phyloP scores from a whole-genome alignment of 1,140 invertebrate genomes.

The Heliconius hermathena region DNA sequence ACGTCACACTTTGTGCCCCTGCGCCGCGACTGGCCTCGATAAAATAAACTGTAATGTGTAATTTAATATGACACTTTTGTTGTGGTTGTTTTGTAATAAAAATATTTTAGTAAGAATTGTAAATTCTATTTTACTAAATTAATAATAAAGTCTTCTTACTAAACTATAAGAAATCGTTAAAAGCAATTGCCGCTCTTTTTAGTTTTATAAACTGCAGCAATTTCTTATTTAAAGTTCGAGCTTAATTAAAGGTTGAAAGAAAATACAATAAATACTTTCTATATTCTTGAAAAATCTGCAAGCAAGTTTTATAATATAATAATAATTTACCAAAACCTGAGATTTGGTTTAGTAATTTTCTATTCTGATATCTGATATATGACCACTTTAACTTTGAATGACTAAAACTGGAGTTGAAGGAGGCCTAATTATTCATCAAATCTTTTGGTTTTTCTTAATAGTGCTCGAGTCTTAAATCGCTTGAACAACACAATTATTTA shows the following conservation, averaged over 20 bases:
- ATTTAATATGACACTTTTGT: too few species aligned
- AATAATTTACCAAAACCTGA: background rate
- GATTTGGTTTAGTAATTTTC: background rate
- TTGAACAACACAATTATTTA: background rate
- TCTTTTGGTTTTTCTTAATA: too few species aligned
- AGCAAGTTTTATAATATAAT: constrained; percentile 12
- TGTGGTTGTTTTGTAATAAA: too few species aligned
- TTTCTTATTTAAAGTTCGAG: constrained; percentile 6
- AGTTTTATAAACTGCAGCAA: background rate
- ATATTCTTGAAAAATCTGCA: constrained; percentile 3
- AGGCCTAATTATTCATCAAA: too few species aligned
- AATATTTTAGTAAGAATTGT: background rate
- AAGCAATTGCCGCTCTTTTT: background rate
- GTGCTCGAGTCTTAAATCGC: too few species aligned
- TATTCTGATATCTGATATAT: too few species aligned
- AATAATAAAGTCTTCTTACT: background rate
- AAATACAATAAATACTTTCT: background rate
- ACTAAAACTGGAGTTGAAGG: too few species aligned
- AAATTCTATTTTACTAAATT: background rate
- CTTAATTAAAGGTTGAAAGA: constrained; percentile 5
- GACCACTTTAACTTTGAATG: too few species aligned
- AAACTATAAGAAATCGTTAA: background rate
- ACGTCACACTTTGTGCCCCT: too few species aligned
- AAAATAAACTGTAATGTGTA: too few species aligned
- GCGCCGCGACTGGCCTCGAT: too few species aligned